Base-by-base conservation (phyloP, 2,888 invertebrate species). In the Sminthurides aquaticus region DNA sequence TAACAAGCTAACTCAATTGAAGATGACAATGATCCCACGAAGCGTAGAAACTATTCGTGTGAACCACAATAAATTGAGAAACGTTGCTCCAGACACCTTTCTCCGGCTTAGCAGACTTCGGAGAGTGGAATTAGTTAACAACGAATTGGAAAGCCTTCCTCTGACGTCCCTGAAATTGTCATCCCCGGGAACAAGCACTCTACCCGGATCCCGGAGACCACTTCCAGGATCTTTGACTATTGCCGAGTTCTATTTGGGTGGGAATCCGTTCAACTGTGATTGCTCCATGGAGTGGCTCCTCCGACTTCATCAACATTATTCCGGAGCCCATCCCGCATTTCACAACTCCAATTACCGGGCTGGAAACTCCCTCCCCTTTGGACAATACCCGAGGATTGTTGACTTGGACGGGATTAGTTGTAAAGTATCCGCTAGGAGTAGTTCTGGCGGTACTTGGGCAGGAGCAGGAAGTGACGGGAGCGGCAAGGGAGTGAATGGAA, bases 271-370 rank as follows among this genome's bases (percentile, higher is more conserved):
- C 78, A 87, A 89, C 76, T 96, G 95, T 78, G 91, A 93, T 79
- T 96, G 95, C 82, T 90, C 90, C 74, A 91, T 94, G 86, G 93
- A 94, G 78, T 96, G 94, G 95, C 80, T 94, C 76, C 92, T 92
- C 78, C 84, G 91, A 75, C 90, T 94, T 78, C 92, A 92, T 79
- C 87, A 88, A 78, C 82, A 88, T 29, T 34, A 58, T 20, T 29
- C 29, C 20, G 24, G 20, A 24, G 2, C 26, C 24, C n/a, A n/a
- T n/a, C 11, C 18, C 18, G 25, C 25, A 20, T 18, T 56, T 56
- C 25, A 56, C 25, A 52, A n/a, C 20, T 26, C 25, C 28, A 79
- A 86, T 89, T 84, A 89, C 90, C 73, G 87, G 88, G 75, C 82
- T 77, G 85, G 52, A 18, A 52, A 18, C 52, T 28, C 62, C 76